Percentiles rank a stretch among this genome's conserved stretches.
These are phyloP conservation scores for Coenonympha arcania DNA, from an alignment of 2,888 invertebrate genomes.

Conservation along the genomic window DNA sequence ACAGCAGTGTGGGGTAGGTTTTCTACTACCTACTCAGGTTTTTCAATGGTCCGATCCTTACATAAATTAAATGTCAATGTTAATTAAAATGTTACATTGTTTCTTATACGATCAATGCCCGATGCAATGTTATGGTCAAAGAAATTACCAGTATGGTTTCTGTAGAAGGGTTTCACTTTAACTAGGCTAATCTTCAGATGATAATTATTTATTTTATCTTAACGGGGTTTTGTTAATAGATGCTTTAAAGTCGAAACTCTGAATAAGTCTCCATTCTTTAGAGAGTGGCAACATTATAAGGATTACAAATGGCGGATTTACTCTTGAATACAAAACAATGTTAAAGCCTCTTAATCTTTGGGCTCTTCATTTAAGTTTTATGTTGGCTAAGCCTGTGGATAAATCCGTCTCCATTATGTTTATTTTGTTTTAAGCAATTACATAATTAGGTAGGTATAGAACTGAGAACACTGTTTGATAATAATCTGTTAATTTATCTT, in stretches of 20 bases:
- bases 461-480: no score
- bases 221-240: neutral
- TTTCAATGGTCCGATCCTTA: no score
- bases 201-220: neutral
- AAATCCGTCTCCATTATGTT: neutral
- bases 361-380: neutral
- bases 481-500: no score
- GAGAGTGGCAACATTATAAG: neutral
- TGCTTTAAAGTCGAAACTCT: neutral
- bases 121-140: no score
- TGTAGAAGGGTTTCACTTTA: neutral
- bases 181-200: neutral
- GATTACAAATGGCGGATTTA: conserved; percentile 1
- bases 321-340: neutral
- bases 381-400: neutral
- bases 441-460: no score
- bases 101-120: no score
- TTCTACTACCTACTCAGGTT: no score
- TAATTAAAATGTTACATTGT: no score
- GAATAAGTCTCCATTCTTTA: conserved; percentile 3
- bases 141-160: neutral
- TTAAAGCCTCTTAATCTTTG: neutral
- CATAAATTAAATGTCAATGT: no score
- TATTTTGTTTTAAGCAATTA: neutral
- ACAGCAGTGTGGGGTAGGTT: no score